Base-by-base conservation (phyloP, 1,140 invertebrate species). In the Orius insidiosus region DNA sequence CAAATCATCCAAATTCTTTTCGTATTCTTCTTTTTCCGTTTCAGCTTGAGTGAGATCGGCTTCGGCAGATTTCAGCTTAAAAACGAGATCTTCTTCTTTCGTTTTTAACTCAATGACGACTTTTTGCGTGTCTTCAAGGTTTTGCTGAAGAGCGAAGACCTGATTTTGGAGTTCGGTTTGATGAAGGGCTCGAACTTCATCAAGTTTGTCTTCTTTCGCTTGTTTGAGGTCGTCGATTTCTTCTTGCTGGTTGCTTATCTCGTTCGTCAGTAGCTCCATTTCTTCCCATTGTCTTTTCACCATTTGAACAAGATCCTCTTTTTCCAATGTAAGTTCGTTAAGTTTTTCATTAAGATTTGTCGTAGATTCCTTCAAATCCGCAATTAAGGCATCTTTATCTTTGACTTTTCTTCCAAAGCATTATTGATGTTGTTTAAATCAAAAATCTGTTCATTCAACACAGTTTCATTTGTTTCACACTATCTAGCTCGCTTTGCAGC, bases 91-190 rank as follows among this genome's bases (percentile, higher is more conserved):
- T 32, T 48, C 38, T n/a, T 48, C 36, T 19, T 36, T 34, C n/a
- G 30, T 33, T 42, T 48, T 24, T 10, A 48, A 16, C 10, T 48
- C 16, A n/a, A 43, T 43, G 10, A 30, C 41, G 16, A 11, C 18
- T 15, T 32, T 24, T 31, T 43, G 41, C 10, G 24, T 49, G 41
- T 51, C 50, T 47, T 51, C 50, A n/a, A 47, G 33, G 33, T 30
- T 48, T 48, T 48, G 11, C 11, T 48, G 8, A 31, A 48, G 15
- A 31, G 46, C 41, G n/a, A 43, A 43, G 31, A 43, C 30, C 11
- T 43, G 18, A 18, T 43, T 38, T 45, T 49, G 41, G 11, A 43
- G 24, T 31, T 43, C 41, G 8, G 41, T 19, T 49, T 49, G 41
- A 19, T 35, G 37, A 36, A 43, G 13, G 4, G 47, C 40, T 42